phyloP scores from a whole-genome alignment of 2,113 vertebrate genomes.

The Ovis canadensis region DNA sequence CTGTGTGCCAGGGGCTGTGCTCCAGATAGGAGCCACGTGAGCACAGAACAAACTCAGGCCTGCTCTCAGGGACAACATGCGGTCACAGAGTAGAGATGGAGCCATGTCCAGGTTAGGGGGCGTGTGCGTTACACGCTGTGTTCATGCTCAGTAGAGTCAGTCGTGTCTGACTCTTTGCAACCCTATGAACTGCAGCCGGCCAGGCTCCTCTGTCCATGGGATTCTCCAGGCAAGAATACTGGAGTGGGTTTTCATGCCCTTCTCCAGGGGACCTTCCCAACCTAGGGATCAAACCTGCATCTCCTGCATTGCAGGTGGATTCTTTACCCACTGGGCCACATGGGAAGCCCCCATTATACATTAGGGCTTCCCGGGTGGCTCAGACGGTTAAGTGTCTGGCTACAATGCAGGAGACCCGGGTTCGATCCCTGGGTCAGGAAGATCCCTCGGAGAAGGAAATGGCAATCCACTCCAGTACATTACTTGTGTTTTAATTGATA shows the following conservation, averaged over 20 bases:
- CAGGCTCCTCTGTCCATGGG: not conserved
- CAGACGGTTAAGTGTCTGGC: fast-evolving
- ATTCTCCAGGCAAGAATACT: not conserved
- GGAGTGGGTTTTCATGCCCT: not conserved
- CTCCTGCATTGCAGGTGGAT: not conserved
- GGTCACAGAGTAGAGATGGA: not conserved
- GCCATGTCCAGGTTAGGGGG: not conserved
- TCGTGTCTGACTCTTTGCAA: not conserved
- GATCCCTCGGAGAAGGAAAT: too few relatives aligned
- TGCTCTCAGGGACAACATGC: not conserved
- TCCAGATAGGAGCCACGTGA: not conserved
- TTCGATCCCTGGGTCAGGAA: too few relatives aligned
- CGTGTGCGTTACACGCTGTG: not conserved
- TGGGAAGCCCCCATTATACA: not conserved
- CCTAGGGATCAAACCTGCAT: not conserved
- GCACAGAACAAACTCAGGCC: not conserved
- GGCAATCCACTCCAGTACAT: not conserved
- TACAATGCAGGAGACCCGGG: fast-evolving
- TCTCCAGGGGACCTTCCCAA: not conserved
- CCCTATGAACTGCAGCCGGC: not conserved
- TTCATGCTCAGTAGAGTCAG: not conserved
- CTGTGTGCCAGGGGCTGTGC: not conserved
- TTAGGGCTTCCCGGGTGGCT: not conserved
- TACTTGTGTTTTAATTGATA: not conserved
- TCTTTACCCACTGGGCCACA: not conserved